These are phyloP conservation scores for Epinotia nisella DNA, from an alignment of 2,888 invertebrate genomes.

Conservation along the genomic window DNA sequence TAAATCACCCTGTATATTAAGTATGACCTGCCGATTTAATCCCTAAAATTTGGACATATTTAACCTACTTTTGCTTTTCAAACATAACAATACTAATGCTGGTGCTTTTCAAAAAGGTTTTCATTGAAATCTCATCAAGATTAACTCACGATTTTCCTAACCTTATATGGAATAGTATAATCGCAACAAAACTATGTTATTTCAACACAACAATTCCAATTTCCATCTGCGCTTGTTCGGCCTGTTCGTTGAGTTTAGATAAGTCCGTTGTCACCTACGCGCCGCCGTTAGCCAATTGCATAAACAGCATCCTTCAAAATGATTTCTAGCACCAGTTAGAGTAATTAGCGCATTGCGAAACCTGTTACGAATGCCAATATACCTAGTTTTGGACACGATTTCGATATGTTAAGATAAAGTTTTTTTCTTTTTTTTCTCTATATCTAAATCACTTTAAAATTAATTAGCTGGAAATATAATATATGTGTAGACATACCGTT, in stretches of 20 bases:
- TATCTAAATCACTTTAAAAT: constrained; percentile 5
- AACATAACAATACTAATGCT: no score
- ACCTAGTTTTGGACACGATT: not conserved
- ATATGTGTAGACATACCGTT: no score
- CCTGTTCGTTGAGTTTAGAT: constrained; percentile 10
- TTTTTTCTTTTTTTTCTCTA: not conserved
- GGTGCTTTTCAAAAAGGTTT: no score
- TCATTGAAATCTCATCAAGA: no score
- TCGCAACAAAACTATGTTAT: not conserved
- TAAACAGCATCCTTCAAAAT: constrained; percentile 5
- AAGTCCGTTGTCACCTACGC: constrained; percentile 14
- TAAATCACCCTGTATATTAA: no score
- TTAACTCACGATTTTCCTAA: no score
- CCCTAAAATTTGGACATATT: no score
- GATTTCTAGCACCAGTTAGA: not conserved
- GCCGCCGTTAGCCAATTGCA: constrained; percentile 9
- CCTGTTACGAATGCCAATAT: not conserved
- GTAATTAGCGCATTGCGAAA: constrained; percentile 11
- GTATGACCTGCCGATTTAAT: no score
- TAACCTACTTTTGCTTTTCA: no score
- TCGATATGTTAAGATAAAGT: not conserved
- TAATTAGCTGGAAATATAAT: not conserved
- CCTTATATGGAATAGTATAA: no score
- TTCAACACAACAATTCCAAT: not conserved
- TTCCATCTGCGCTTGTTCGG: not conserved